phyloP scores from a whole-genome alignment of 2,888 invertebrate genomes.

The Horisme vitalbata region DNA sequence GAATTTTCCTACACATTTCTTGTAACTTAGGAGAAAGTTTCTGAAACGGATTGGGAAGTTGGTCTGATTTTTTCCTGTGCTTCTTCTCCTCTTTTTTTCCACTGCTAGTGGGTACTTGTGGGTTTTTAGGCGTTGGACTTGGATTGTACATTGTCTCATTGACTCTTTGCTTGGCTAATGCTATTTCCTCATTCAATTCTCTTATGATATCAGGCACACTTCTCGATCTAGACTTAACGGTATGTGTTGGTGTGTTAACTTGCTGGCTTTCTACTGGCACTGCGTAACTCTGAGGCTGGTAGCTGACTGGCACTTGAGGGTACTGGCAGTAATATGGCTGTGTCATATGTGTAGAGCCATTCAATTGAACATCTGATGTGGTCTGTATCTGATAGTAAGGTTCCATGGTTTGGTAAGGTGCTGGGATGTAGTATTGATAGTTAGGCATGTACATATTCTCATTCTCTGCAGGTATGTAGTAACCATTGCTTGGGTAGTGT shows the following conservation, averaged over 20 bases:
- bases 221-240: slow-evolving; percentile 76
- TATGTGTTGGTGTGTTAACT: slow-evolving; percentile 41
- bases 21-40: slow-evolving; percentile 81
- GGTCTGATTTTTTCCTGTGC: slow-evolving; percentile 54
- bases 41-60: slow-evolving; percentile 66
- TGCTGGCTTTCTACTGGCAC: slow-evolving; percentile 33
- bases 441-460: slow-evolving; percentile 65
- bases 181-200: slow-evolving; percentile 87
- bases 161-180: slow-evolving; percentile 69
- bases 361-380: slow-evolving; percentile 47
- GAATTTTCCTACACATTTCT: slow-evolving; percentile 87
- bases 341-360: slow-evolving; percentile 60
- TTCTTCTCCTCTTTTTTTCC: slow-evolving; percentile 51
- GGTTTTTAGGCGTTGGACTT: slow-evolving; percentile 71
- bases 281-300: slow-evolving; percentile 43
- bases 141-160: slow-evolving; percentile 77
- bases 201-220: slow-evolving; percentile 90
- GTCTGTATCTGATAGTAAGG: slow-evolving; percentile 59
- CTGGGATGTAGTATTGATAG: slow-evolving; percentile 68
- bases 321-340: slow-evolving; percentile 70
- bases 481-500: slow-evolving; percentile 64
- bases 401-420: slow-evolving; percentile 49
- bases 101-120: slow-evolving; percentile 47
- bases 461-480: slow-evolving; percentile 60
- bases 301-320: slow-evolving; percentile 54